Conservation (phyloP, 2,888 invertebrate genomes). For the Marasmarcha lunaedactyla region DNA sequence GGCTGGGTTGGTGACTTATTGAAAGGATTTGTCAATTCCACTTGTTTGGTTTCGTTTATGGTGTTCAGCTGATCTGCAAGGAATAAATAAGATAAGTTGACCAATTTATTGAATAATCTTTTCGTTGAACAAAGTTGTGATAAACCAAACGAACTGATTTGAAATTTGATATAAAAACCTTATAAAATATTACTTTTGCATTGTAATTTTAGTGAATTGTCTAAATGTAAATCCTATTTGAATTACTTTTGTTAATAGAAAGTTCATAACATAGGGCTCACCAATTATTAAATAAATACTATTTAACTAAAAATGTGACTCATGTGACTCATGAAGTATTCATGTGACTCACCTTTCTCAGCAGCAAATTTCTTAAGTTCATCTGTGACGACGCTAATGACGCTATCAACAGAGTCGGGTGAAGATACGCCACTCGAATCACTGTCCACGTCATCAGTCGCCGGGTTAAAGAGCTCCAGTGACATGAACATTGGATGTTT, state of each 20-base stretch:
- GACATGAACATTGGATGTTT: constrained; percentile 82
- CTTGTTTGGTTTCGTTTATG: constrained; percentile 22
- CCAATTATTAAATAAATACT: no score
- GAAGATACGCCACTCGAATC: constrained; percentile 90
- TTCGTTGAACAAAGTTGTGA: no score
- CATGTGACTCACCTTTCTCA: constrained; percentile 47
- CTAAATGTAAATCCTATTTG: no score
- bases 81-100: constrained; percentile 9
- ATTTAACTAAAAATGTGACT: no score
- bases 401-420: constrained; percentile 88
- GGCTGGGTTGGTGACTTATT: constrained; percentile 34
- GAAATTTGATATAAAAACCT: no score
- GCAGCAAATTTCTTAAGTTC: constrained; percentile 59
- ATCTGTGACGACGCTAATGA: constrained; percentile 81
- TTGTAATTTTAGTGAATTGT: no score
- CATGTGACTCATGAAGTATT: no score
- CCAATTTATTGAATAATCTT: no score
- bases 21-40: constrained; percentile 20
- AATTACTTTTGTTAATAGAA: no score
- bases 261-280: no score
- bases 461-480: constrained; percentile 89
- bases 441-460: constrained; percentile 90
- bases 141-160: no score
- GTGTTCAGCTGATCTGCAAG: constrained; percentile 32
- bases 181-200: no score